Conservation (phyloP, 2,888 invertebrate species). For the Meliscaeva auricollis region DNA sequence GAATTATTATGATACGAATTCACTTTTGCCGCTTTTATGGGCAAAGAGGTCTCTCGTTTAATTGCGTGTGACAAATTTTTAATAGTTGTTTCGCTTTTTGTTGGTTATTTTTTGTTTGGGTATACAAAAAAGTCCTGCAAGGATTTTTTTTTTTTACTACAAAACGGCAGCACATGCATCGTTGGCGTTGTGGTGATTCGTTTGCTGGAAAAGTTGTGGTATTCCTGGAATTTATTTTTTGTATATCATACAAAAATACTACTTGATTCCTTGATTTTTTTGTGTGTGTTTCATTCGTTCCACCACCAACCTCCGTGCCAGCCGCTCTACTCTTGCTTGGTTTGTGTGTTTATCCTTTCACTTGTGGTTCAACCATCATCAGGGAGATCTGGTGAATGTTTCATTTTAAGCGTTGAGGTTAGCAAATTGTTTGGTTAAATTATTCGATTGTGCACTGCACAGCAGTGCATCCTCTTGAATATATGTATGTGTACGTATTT, state of each 20-base stretch:
- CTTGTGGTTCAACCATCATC: slow-evolving; percentile 31
- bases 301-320: not conserved
- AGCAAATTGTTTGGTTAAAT: slow-evolving; percentile 69
- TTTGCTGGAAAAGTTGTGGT: slow-evolving; percentile 25
- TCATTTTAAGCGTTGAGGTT: slow-evolving; percentile 65
- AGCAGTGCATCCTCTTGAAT: slow-evolving; percentile 37
- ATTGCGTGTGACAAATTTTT: slow-evolving; percentile 46
- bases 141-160: not conserved
- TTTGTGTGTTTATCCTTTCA: slow-evolving; percentile 40
- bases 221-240: slow-evolving; percentile 18
- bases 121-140: not conserved
- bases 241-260: slow-evolving; percentile 3
- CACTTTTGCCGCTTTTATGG: too few species aligned
- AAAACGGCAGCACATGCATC: not conserved
- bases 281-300: slow-evolving; percentile 4
- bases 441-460: slow-evolving; percentile 53
- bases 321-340: not conserved
- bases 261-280: too few species aligned
- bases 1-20: slow-evolving; percentile 6
- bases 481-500: not conserved
- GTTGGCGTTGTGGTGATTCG: not conserved
- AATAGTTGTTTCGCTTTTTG: not conserved
- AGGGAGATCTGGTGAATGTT: slow-evolving; percentile 35
- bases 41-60: not conserved
- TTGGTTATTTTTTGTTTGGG: too few species aligned